Conservation (phyloP, 2,797 vertebrate species). For the Sebastes hopkinsi region DNA sequence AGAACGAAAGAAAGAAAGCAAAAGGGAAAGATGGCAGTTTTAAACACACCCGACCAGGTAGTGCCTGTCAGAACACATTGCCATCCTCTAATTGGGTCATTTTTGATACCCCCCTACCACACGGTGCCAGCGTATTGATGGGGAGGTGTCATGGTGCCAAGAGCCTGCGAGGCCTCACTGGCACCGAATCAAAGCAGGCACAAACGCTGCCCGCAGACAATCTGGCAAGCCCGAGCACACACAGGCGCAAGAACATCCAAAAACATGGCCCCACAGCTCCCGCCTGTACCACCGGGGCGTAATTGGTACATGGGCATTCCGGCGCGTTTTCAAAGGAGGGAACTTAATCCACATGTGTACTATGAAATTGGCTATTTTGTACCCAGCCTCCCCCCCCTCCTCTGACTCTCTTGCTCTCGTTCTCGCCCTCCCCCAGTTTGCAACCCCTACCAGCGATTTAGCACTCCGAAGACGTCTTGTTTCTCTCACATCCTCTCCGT, state of each 20-base stretch:
- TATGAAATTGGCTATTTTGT: conserved; percentile 87
- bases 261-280: conserved; percentile 74
- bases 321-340: conserved; percentile 80
- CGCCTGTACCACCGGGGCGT: conserved; percentile 73
- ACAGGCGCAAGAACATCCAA: conserved; percentile 74
- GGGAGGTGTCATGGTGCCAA: conserved; percentile 73
- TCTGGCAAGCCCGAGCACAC: conserved; percentile 75
- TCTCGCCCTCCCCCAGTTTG: conserved; percentile 59
- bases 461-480: conserved; percentile 45
- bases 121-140: conserved; percentile 77
- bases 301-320: conserved; percentile 87
- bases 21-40: conserved; percentile 32
- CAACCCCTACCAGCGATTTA: conserved; percentile 56
- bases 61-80: conserved; percentile 82
- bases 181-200: conserved; percentile 78
- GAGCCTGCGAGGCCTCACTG: conserved; percentile 78
- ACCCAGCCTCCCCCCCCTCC: conserved; percentile 43
- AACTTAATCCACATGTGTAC: conserved; percentile 86
- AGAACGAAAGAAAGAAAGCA: conserved; percentile 12
- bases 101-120: conserved; percentile 78
- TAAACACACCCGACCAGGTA: conserved; percentile 81
- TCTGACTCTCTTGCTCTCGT: conserved; percentile 25
- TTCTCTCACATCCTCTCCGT: conserved; percentile 55
- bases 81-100: conserved; percentile 85
- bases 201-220: conserved; percentile 79